phyloP scores from a whole-genome alignment of 2,113 vertebrate species.

The Baryphthengus martii region DNA sequence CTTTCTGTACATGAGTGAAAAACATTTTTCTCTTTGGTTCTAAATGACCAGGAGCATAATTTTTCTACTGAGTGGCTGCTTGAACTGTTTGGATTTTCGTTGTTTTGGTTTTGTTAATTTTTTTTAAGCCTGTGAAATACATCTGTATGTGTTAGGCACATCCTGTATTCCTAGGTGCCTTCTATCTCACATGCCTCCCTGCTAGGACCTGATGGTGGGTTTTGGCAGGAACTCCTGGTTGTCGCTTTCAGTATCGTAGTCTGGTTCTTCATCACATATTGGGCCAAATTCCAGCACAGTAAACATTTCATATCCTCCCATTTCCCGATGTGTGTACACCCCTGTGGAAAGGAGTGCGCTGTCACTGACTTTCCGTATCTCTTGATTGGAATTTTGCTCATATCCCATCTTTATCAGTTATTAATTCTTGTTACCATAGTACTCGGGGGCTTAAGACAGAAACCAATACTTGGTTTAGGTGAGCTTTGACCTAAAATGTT shows the following conservation, averaged over 20 bases:
- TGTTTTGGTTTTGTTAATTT: neutral
- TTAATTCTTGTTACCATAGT: neutral
- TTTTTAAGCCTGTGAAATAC: neutral
- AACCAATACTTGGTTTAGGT: neutral
- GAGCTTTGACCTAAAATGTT: neutral
- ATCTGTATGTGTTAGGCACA: neutral
- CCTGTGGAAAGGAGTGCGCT: accelerated
- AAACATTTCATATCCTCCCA: neutral
- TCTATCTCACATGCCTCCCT: neutral
- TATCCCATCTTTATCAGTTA: neutral
- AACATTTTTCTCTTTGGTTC: neutral
- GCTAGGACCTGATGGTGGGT: neutral
- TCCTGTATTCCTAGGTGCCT: neutral
- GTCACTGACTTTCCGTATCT: neutral
- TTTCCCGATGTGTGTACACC: neutral
- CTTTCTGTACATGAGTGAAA: neutral
- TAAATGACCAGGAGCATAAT: neutral
- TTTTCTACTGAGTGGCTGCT: neutral
- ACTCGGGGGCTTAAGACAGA: neutral
- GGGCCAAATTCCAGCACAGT: neutral
- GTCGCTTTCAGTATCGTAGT: neutral
- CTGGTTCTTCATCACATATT: neutral
- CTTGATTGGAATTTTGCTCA: neutral
- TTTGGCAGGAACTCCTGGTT: neutral
- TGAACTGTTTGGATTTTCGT: neutral